Base-by-base conservation (phyloP, 2,888 invertebrate genomes). In the Antheraea assamensis region DNA sequence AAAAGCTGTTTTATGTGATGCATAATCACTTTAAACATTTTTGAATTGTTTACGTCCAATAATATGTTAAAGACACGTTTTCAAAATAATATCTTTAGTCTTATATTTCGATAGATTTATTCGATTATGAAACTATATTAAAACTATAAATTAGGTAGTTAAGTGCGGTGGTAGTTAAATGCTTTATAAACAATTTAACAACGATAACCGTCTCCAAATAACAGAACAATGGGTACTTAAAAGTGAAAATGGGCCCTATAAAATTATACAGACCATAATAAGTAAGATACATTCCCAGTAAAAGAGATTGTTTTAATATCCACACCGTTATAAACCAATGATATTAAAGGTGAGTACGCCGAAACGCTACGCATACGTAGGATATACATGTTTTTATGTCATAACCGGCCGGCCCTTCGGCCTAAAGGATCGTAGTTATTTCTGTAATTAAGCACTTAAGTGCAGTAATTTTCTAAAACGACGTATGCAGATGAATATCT, bases 361-460 rank as follows among this genome's bases (percentile, higher is more conserved):
- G 64, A 71, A 72, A 75, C 61, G 73, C 55, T 52, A 58, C 71
- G 35, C 71, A 58, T 64, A 42, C 61, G 70, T 71, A 47, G 71
- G 68, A 74, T 58, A 76, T 76, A 76, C 76, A 76, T 71, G 75
- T 74, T 74, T 74, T 52, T 74, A 52, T 71, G 52, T 71, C 35
- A 68, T 74, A 74, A 77, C 75, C 74, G 72, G 71, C 75, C 72
- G 72, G 64, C 72, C 74, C 72, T 71, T 61, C 47, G 74, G 73
- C 73, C 75, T 61, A 75, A 74, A 76, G 75, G 75, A 74, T 76
- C 73, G 75, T 75, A 76, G 76, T 78, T 77, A 76, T 77, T 77
- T 72, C 73, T 72, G 72, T 75, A 77, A 79, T 78, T 75, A 79
- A 76, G 76, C 72, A 74, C 74, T 74, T 77, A 73, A 75, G 76